A percentile compares a stretch with the other conserved stretches of the same genome.
phyloP scores from a whole-genome alignment of 2,113 vertebrate genomes.

The Salvelinus alpinus region DNA sequence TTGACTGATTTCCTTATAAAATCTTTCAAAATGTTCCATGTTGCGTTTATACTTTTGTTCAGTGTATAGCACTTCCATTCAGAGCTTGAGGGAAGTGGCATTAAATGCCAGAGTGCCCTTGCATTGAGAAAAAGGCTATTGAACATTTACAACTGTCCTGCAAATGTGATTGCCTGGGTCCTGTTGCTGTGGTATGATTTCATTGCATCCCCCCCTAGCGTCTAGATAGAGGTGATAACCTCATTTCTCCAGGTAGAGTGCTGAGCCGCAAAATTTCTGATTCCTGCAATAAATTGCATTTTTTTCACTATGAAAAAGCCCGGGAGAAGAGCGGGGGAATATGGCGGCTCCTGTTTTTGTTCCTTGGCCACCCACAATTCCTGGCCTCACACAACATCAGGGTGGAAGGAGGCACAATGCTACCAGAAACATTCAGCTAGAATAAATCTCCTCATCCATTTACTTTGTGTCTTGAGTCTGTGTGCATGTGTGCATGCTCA shows the following conservation, averaged over 20 bases:
- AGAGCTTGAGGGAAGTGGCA: too few relatives aligned
- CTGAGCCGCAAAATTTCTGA: conserved; percentile 56
- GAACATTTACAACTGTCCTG: conserved; percentile 68
- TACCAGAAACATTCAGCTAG: neutral
- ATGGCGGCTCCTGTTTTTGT: conserved; percentile 16
- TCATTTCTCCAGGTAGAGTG: conserved; percentile 54
- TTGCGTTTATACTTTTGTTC: too few relatives aligned
- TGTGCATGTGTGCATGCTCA: conserved; percentile 9
- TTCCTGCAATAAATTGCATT: conserved; percentile 60
- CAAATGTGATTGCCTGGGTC: conserved; percentile 59
- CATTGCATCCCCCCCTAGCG: conserved; percentile 66
- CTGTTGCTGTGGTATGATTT: conserved; percentile 59
- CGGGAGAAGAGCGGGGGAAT: neutral
- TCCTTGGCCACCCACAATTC: conserved; percentile 1
- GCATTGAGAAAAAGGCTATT: conserved; percentile 44
- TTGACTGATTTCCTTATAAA: too few relatives aligned
- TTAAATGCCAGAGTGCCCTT: neutral
- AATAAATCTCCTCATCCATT: neutral
- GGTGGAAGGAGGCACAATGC: neutral
- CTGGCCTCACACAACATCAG: neutral
- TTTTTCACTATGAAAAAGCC: conserved; percentile 43
- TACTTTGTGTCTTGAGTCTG: conserved; percentile 8
- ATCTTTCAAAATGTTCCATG: too few relatives aligned
- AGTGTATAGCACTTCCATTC: too few relatives aligned
- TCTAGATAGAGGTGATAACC: conserved; percentile 65